These are phyloP conservation scores for Ichneumon xanthorius DNA, from an alignment of 2,888 invertebrate genomes.

Conservation along the genomic window DNA sequence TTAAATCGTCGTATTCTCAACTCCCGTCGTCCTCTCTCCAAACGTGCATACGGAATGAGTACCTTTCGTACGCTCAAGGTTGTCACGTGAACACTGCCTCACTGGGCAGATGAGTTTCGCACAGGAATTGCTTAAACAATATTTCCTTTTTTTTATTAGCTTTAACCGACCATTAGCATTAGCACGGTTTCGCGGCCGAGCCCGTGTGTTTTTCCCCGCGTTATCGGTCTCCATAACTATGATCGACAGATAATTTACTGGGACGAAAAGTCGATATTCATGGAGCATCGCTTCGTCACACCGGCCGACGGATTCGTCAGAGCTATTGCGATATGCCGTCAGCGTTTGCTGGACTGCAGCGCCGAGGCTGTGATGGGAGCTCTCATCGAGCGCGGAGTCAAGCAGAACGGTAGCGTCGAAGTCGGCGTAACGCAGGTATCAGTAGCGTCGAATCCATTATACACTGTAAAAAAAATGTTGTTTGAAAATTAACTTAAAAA, in stretches of 20 bases:
- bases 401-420: constrained; percentile 80
- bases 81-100: constrained; percentile 3
- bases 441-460: background rate
- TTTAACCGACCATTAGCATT: constrained; percentile 66
- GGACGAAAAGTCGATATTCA: constrained; percentile 93
- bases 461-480: background rate
- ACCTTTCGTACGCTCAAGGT: constrained; percentile 34
- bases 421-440: constrained; percentile 81
- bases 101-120: background rate
- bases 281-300: constrained; percentile 93
- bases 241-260: constrained; percentile 91
- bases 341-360: constrained; percentile 84
- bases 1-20: background rate
- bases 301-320: constrained; percentile 90
- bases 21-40: background rate
- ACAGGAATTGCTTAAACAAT: constrained; percentile 38
- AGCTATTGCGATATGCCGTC: constrained; percentile 85
- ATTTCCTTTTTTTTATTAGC: constrained; percentile 45
- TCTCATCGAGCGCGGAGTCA: constrained; percentile 82
- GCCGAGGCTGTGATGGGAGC: constrained; percentile 85
- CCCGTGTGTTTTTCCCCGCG: background rate
- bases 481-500: no score
- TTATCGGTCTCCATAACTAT: constrained; percentile 2
- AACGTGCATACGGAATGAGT: constrained; percentile 3
- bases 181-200: constrained; percentile 33